These are phyloP conservation scores for Rhynchotus rufescens DNA, from an alignment of 2,797 vertebrate species.

Conservation along the genomic window DNA sequence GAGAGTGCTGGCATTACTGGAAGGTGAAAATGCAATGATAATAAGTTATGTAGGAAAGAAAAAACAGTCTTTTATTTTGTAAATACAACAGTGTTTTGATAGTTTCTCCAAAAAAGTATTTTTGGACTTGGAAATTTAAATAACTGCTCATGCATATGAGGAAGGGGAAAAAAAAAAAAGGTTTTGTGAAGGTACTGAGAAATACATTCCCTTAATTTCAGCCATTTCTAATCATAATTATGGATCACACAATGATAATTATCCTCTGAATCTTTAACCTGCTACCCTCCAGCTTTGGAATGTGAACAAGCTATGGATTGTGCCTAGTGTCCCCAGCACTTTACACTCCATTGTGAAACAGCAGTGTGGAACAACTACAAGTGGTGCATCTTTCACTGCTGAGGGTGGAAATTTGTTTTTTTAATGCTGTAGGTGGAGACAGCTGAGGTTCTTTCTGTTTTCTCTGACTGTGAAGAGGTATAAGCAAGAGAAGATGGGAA, in stretches of 20 bases:
- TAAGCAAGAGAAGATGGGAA: background rate
- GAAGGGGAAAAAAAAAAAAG: background rate
- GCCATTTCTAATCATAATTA: background rate
- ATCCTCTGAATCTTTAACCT: background rate
- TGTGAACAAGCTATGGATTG: background rate
- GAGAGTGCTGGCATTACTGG: background rate
- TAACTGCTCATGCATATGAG: background rate
- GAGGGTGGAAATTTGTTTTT: background rate
- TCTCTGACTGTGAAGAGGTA: background rate
- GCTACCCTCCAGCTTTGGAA: background rate
- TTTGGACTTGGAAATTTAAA: background rate
- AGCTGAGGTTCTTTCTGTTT: background rate
- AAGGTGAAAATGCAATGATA: background rate
- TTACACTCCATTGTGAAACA: background rate
- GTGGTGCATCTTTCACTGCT: background rate
- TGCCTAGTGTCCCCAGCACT: background rate
- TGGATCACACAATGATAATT: background rate
- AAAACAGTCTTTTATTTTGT: background rate
- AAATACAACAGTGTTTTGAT: background rate
- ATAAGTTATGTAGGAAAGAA: background rate
- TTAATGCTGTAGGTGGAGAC: background rate
- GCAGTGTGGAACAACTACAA: background rate
- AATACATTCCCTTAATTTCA: background rate
- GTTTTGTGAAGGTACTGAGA: background rate
- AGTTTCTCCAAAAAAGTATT: background rate